Evolutionary conservation across 2,888 invertebrate genomes (phyloP).

Genomic region (Julus scanicus): DNA sequence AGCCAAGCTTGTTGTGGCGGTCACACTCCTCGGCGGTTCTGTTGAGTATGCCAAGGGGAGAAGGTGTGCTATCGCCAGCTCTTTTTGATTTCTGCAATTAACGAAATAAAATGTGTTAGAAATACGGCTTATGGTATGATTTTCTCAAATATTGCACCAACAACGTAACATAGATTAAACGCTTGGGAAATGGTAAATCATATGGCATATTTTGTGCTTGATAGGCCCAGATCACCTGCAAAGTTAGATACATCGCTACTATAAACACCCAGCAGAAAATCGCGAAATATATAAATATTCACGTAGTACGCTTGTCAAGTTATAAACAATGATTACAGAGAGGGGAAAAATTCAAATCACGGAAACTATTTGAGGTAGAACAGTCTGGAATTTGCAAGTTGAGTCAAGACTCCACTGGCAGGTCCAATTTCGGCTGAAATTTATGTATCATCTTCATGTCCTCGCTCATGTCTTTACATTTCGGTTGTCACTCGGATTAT

Average conservation of each 20-base stretch:
- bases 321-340: too few relatives aligned
- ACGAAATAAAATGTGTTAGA: neutral
- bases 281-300: too few relatives aligned
- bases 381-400: neutral
- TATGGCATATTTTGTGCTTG: too few relatives aligned
- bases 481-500: slow-evolving; percentile 1
- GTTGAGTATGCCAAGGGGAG: slow-evolving; percentile 62
- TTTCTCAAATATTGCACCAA: too few relatives aligned
- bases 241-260: too few relatives aligned
- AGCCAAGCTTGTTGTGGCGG: slow-evolving; percentile 30
- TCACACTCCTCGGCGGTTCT: slow-evolving; percentile 23
- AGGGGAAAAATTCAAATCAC: too few relatives aligned
- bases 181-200: too few relatives aligned
- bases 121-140: neutral
- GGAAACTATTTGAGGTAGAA: neutral
- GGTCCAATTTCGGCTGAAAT: neutral
- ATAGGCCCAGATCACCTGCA: too few relatives aligned
- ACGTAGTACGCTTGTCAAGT: too few relatives aligned
- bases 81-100: slow-evolving; percentile 79
- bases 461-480: neutral
- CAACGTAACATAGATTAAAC: too few relatives aligned
- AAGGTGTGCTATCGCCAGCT: slow-evolving; percentile 71
- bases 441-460: slow-evolving; percentile 1
- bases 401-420: neutral
- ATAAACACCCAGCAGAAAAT: too few relatives aligned